These are phyloP conservation scores for Ia io DNA, from an alignment of 2,113 vertebrate genomes.

Conservation along the genomic window DNA sequence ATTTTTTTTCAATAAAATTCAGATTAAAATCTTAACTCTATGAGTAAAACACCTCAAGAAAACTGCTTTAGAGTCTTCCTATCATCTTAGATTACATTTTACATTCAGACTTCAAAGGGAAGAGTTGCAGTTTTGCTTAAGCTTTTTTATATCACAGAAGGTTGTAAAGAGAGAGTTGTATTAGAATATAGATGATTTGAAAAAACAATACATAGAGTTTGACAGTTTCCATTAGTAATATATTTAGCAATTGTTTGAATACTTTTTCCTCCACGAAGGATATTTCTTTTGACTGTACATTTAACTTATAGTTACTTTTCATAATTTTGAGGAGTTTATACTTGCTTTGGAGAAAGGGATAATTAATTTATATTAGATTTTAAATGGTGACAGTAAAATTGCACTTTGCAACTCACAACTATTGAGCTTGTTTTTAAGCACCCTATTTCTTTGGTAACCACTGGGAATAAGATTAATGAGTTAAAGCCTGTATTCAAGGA, in stretches of 20 bases:
- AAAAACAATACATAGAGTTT: neutral
- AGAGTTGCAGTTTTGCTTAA: neutral
- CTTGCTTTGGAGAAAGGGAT: neutral
- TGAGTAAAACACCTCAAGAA: neutral
- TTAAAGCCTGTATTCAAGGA: neutral
- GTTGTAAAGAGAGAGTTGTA: neutral
- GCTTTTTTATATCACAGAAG: neutral
- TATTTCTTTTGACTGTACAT: neutral
- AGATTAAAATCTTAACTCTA: constrained; percentile 19
- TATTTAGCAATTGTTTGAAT: neutral
- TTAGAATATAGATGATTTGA: neutral
- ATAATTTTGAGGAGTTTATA: neutral
- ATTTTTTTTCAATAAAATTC: constrained; percentile 24
- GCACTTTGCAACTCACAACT: neutral
- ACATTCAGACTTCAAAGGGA: constrained; percentile 7
- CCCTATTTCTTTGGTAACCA: neutral
- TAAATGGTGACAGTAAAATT: neutral
- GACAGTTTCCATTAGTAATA: neutral
- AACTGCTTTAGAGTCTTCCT: neutral
- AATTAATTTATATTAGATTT: constrained; percentile 4
- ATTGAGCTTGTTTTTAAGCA: neutral
- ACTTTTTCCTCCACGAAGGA: neutral
- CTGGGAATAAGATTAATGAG: neutral
- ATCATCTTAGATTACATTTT: constrained; percentile 27
- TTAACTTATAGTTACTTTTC: neutral